These are phyloP conservation scores for Corythornis vintsioides DNA, from an alignment of 2,113 vertebrate species.

Conservation along the genomic window DNA sequence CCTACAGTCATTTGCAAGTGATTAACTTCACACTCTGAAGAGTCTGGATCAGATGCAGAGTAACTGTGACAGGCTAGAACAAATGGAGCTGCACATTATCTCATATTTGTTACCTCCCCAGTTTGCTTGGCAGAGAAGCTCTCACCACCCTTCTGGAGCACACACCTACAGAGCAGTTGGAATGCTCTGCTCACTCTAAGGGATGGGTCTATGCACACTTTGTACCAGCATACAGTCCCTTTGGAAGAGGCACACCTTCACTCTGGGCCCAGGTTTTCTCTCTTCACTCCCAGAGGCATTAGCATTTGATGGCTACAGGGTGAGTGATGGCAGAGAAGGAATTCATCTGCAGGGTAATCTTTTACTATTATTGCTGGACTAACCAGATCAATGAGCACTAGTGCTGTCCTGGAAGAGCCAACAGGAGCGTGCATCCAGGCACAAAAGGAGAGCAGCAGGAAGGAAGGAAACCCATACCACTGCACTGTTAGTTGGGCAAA, in stretches of 20 bases:
- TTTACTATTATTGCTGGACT: background rate
- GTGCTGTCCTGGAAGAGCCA: background rate
- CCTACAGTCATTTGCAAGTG: slow-evolving; percentile 36
- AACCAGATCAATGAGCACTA: background rate
- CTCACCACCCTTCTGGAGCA: background rate
- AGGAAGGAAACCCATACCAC: background rate
- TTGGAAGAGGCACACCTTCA: background rate
- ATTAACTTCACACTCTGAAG: slow-evolving; percentile 1
- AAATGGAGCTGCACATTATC: background rate
- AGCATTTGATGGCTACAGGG: background rate
- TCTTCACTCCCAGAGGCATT: rapidly evolving
- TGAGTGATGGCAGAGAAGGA: background rate
- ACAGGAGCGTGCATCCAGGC: background rate
- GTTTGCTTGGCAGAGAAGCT: background rate
- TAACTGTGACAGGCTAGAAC: background rate
- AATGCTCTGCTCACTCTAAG: background rate
- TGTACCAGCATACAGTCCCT: background rate
- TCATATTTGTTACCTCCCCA: background rate
- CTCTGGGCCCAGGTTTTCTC: background rate
- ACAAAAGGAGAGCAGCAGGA: background rate
- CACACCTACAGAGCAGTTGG: background rate
- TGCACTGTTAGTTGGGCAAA: background rate
- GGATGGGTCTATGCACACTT: background rate
- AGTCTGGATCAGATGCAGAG: background rate
- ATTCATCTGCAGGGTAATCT: background rate